Percentiles rank a stretch among this genome's conserved stretches.
Conservation (phyloP, 2,888 invertebrate genomes). For the Acanthococcus lagerstroemiae region DNA sequence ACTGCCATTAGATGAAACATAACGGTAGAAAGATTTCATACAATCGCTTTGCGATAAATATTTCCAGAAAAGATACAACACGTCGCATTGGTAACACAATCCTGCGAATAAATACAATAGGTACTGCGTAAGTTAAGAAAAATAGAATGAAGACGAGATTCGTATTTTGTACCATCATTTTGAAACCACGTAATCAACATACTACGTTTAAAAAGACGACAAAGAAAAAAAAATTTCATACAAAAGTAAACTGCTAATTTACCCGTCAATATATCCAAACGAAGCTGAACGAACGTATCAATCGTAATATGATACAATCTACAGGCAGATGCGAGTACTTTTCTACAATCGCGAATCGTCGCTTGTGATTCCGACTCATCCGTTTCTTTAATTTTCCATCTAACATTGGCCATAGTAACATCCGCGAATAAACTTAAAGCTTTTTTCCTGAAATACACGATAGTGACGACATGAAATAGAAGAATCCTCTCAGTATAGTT, state of each 20-base stretch:
- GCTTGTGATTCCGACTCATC: conserved; percentile 52
- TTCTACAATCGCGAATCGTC: conserved; percentile 1
- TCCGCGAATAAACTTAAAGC: conserved; percentile 13
- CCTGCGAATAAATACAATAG: conserved; percentile 49
- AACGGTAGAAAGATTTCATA: conserved; percentile 34
- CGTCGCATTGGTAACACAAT: conserved; percentile 83
- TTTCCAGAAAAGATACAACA: conserved; percentile 82
- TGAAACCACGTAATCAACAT: too few relatives aligned
- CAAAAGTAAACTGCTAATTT: too few relatives aligned
- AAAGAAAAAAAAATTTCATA: too few relatives aligned
- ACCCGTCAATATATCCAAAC: conserved; percentile 87
- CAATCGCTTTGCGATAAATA: conserved; percentile 53
- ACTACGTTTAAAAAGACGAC: too few relatives aligned
- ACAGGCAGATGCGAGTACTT: conserved; percentile 72
- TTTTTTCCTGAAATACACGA: conserved; percentile 8
- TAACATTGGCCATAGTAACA: background rate
- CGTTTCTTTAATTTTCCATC: conserved; percentile 9
- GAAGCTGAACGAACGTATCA: conserved; percentile 78
- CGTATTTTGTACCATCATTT: too few relatives aligned
- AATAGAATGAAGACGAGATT: too few relatives aligned
- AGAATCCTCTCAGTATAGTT: too few relatives aligned
- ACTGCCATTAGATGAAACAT: conserved; percentile 80
- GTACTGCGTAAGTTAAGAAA: background rate
- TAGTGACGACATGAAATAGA: too few relatives aligned
- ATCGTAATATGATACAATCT: conserved; percentile 85